phyloP scores from a whole-genome alignment of 92 coral and sea anemone species.

The Actinostola sp. region DNA sequence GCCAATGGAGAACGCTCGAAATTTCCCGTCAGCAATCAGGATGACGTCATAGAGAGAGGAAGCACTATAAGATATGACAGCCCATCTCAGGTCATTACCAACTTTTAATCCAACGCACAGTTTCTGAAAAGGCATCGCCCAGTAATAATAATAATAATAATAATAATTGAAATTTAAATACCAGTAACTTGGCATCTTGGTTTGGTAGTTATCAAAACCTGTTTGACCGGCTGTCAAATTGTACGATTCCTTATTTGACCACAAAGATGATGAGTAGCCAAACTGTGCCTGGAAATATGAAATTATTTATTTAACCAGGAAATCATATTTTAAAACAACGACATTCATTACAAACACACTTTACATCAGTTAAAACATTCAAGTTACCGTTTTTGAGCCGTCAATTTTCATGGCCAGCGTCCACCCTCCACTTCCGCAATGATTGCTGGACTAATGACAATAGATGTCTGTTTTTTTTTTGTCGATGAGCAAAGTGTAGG shows the following conservation, averaged over 20 bases:
- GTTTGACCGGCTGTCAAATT: constrained; percentile 48
- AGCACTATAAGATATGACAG: constrained; percentile 41
- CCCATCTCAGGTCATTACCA: constrained; percentile 31
- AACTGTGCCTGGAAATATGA: constrained; percentile 39
- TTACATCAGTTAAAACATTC: neutral
- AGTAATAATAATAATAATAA: too few relatives aligned
- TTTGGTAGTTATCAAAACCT: constrained; percentile 59
- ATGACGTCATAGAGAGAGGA: constrained; percentile 66
- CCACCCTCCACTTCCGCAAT: constrained; percentile 45
- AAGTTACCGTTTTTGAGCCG: constrained; percentile 20
- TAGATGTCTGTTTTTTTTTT: constrained; percentile 28
- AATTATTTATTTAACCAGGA: too few relatives aligned
- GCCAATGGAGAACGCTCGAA: constrained; percentile 35
- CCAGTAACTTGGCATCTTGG: constrained; percentile 70
- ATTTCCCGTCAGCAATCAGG: constrained; percentile 56
- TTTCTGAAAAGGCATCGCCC: constrained; percentile 57
- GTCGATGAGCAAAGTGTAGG: too few relatives aligned
- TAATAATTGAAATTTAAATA: too few relatives aligned
- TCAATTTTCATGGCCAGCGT: constrained; percentile 47
- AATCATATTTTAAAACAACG: too few relatives aligned
- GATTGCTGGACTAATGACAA: constrained; percentile 25
- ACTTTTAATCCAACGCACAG: constrained; percentile 70
- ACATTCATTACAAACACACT: neutral
- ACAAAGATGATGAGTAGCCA: constrained; percentile 37
- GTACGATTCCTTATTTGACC: constrained; percentile 51